A percentile compares a stretch with the other conserved stretches of the same genome.
Evolutionary conservation across 2,113 vertebrate genomes (phyloP).

Genomic region (Perca flavescens): DNA sequence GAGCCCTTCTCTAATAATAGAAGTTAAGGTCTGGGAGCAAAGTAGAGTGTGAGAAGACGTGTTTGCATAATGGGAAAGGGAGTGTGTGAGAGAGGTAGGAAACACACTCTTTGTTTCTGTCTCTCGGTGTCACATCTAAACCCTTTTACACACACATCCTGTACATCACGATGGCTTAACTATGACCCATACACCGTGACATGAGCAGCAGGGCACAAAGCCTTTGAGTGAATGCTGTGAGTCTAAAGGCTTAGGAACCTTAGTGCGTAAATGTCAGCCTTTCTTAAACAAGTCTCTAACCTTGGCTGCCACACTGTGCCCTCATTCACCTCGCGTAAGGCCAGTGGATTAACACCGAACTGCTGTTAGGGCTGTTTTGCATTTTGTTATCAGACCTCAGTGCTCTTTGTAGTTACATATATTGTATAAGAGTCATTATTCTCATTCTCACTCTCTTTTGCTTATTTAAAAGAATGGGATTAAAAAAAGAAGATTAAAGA

Average conservation of each 20-base stretch:
- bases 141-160: not conserved
- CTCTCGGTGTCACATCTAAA: conserved; percentile 13
- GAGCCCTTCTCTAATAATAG: conserved; percentile 60
- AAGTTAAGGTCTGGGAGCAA: conserved; percentile 48
- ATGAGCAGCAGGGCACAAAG: conserved; percentile 49
- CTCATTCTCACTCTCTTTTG: not conserved
- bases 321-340: conserved; percentile 31
- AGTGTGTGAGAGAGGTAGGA: conserved; percentile 14
- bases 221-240: conserved; percentile 36
- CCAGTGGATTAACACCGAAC: conserved; percentile 20
- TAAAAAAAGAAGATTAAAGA: not conserved
- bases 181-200: conserved; percentile 11
- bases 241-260: conserved; percentile 43
- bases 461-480: not conserved
- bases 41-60: conserved; percentile 38
- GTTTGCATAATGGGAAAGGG: conserved; percentile 56
- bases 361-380: not conserved
- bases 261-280: conserved; percentile 56
- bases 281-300: conserved; percentile 49
- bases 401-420: not conserved
- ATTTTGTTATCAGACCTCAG: not conserved
- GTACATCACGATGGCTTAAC: conserved; percentile 29
- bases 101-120: conserved; percentile 34
- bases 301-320: conserved; percentile 29
- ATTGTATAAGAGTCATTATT: not conserved